A percentile compares a stretch with the other conserved stretches of the same genome.
These are phyloP conservation scores for Notiomystis cincta DNA, from an alignment of 2,113 vertebrate genomes.

Conservation along the genomic window DNA sequence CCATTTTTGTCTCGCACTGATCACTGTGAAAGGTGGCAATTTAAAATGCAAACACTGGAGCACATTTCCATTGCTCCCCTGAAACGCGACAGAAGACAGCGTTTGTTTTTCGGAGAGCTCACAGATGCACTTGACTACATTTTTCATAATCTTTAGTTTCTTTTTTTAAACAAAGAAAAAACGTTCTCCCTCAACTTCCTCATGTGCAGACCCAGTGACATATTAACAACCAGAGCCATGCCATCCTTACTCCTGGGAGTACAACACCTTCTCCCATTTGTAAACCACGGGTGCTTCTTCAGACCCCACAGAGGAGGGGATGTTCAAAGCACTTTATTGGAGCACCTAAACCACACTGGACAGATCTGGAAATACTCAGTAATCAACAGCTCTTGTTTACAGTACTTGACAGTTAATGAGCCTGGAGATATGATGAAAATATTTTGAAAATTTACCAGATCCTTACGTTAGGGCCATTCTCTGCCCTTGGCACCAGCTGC, in stretches of 20 bases:
- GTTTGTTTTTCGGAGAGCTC: not conserved
- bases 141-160: not conserved
- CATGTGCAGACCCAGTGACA: not conserved
- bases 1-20: not conserved
- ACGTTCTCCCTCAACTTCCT: not conserved
- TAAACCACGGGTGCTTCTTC: accelerated
- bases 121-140: not conserved
- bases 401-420: not conserved
- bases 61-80: not conserved
- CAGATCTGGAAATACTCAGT: not conserved
- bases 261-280: not conserved
- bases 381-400: not conserved
- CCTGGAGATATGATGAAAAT: not conserved
- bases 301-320: too few relatives aligned
- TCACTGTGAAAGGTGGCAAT: not conserved
- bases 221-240: not conserved
- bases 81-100: not conserved
- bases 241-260: not conserved
- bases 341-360: not conserved
- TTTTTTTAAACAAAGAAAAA: not conserved
- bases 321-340: not conserved
- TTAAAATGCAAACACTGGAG: not conserved
- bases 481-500: not conserved
- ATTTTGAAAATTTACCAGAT: not conserved
- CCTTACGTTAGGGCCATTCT: not conserved